phyloP scores from a whole-genome alignment of 2,113 vertebrate species.

The Macrotis lagotis region DNA sequence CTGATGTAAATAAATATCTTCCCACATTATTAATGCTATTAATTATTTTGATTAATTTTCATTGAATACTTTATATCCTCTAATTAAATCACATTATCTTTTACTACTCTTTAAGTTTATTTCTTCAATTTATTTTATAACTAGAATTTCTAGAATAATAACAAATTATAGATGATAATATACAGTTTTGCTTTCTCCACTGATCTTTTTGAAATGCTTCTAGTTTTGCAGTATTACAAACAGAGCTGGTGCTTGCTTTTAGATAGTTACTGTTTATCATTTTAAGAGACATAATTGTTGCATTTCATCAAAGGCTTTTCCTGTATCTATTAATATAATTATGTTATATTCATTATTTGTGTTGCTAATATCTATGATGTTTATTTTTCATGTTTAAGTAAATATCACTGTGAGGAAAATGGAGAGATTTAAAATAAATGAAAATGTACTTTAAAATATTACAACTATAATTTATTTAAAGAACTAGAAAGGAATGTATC shows the following conservation, averaged over 20 bases:
- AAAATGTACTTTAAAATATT: not conserved
- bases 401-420: not conserved
- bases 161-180: not conserved
- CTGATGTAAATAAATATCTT: not conserved
- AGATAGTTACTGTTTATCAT: not conserved
- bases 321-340: not conserved
- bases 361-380: not conserved
- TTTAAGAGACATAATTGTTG: not conserved
- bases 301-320: not conserved
- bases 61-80: not conserved
- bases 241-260: not conserved
- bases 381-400: not conserved
- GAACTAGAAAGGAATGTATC: not conserved
- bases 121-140: not conserved
- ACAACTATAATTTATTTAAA: not conserved
- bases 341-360: not conserved
- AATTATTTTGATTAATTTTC: not conserved
- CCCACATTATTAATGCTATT: not conserved
- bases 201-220: not conserved
- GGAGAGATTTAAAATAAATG: not conserved
- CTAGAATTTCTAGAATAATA: not conserved
- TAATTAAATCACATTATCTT: not conserved
- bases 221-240: not conserved
- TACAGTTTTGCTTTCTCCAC: not conserved
- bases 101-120: not conserved